Evolutionary conservation across 2,113 vertebrate species (phyloP).

Genomic region (Mohoua ochrocephala): DNA sequence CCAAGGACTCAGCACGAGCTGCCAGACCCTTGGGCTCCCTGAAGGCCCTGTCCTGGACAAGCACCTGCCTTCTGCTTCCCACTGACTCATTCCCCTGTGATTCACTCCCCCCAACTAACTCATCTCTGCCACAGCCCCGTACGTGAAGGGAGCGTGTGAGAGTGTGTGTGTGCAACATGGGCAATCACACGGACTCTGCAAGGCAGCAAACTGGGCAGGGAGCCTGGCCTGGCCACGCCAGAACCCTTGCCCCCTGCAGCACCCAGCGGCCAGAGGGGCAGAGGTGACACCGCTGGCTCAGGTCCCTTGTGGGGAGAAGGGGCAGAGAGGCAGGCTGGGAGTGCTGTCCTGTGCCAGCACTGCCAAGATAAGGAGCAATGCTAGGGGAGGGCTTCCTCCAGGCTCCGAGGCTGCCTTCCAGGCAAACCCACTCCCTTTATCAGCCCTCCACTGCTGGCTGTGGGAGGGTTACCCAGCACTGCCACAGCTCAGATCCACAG

Average conservation of each 20-base stretch:
- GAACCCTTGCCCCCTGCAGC: accelerated
- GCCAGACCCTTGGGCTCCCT: neutral
- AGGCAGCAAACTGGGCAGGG: neutral
- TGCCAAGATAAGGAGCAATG: neutral
- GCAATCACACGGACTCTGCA: neutral
- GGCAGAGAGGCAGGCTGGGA: neutral
- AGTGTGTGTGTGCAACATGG: accelerated
- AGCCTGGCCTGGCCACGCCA: neutral
- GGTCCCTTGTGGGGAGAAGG: accelerated
- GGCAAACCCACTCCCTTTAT: neutral
- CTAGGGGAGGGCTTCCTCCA: neutral
- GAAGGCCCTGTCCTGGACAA: neutral
- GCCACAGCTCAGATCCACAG: neutral
- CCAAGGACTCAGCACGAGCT: accelerated
- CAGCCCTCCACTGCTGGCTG: neutral
- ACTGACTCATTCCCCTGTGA: neutral
- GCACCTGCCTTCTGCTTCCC: neutral
- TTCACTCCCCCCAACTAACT: neutral
- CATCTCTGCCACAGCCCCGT: neutral
- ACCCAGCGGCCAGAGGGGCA: neutral
- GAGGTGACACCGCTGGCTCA: neutral
- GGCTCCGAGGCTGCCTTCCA: neutral
- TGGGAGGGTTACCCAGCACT: neutral
- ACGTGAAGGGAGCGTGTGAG: accelerated
- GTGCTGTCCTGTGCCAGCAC: neutral